Base-by-base conservation (phyloP, 2,797 vertebrate species). In the Etheostoma perlongum region DNA sequence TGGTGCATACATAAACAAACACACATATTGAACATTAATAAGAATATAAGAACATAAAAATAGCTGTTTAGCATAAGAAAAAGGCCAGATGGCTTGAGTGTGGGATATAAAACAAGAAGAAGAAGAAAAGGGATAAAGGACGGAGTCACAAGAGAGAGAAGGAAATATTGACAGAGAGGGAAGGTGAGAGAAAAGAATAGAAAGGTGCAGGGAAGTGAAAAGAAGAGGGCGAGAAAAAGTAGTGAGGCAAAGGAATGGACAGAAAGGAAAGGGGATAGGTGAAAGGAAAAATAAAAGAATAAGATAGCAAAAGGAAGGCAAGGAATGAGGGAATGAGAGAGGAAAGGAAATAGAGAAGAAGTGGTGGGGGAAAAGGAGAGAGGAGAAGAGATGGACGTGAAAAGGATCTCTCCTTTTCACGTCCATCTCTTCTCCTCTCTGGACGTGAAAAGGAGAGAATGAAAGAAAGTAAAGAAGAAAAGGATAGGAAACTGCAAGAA, bases 191-290 rank as follows among this genome's bases (percentile, higher is more conserved):
- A 1, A 30, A 30, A 5, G n/a, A 2, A 19, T 10, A 55, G 12
- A 14, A 59, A 59, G 12, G 12, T 14, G 6, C 33, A 13, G 25
- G 1, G n/a, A 63, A 19, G 54, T 30, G 16, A 48, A 27, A 47
- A 51, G 1, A 21, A 21, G 1, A 58, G 30, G 5, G 18, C 0
- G 1, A n/a, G 30, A 11, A 0, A 18, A 19, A 25, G 15, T 2
- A 46, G 14, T 19, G n/a, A 19, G 19, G 30, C 18, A 8, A 15
- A 21, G 4, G 18, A 25, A 48, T 47, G 16, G 44, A 51, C 47
- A n/a, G 1, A 2, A 13, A 0, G 52, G 42, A 14, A 64, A 48
- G 15, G 52, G n/a, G 13, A 33, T 25, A 23, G 5, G 15, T 8
- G 23, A 44, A 18, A 18, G 6, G 12, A 16, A 8, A 27, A 40